These are phyloP conservation scores for Cephalopholis sonnerati DNA, from an alignment of 2,113 vertebrate genomes.

Conservation along the genomic window DNA sequence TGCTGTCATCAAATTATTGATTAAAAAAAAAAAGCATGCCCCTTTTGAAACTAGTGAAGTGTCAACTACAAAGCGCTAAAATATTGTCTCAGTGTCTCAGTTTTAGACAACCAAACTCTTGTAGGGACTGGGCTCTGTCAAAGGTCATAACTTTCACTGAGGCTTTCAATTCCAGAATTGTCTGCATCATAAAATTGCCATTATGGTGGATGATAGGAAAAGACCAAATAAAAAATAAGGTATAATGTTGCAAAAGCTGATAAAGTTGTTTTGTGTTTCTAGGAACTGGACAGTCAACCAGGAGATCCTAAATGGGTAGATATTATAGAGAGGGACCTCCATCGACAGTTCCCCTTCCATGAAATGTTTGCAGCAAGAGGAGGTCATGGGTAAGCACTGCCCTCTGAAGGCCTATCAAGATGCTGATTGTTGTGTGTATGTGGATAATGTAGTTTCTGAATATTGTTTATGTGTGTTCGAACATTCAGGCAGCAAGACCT, in stretches of 20 bases:
- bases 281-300: conserved; percentile 90
- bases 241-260: neutral
- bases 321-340: conserved; percentile 95
- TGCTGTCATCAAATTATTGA: neutral
- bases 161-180: neutral
- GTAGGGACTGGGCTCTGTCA: neutral
- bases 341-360: conserved; percentile 98
- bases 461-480: neutral
- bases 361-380: conserved; percentile 98
- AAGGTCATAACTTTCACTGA: neutral
- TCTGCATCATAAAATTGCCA: neutral
- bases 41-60: too few species aligned
- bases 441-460: neutral
- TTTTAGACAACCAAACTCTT: neutral
- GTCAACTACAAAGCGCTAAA: too few species aligned
- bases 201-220: neutral
- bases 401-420: neutral
- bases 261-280: conserved; percentile 2
- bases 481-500: conserved; percentile 93
- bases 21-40: neutral
- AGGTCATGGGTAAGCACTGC: conserved; percentile 90
- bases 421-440: neutral
- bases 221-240: neutral
- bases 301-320: conserved; percentile 97
- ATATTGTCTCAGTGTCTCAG: neutral